phyloP scores from a whole-genome alignment of 2,888 invertebrate genomes.

The Ormyrus nitidulus region DNA sequence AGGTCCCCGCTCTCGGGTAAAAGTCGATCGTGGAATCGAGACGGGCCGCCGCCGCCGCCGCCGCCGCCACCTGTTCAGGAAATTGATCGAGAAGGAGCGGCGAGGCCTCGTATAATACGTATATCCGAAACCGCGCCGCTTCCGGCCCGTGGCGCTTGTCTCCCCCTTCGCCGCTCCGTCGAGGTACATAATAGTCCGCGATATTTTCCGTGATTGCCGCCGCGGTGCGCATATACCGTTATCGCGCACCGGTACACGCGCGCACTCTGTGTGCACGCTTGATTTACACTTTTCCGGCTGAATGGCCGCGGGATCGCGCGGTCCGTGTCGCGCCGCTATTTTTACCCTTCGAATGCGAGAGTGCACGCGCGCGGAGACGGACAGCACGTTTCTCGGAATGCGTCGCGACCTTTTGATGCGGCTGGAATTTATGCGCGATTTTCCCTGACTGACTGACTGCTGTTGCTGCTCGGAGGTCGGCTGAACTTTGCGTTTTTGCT shows the following conservation, averaged over 20 bases:
- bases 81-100: slow-evolving; percentile 46
- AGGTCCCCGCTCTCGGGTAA: background rate
- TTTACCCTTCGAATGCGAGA: background rate
- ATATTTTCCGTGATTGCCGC: background rate
- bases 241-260: background rate
- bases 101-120: slow-evolving; percentile 13
- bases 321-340: background rate
- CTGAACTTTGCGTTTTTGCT: too few relatives aligned
- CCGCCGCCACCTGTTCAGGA: slow-evolving; percentile 54
- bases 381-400: too few relatives aligned
- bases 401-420: too few relatives aligned
- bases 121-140: slow-evolving; percentile 30
- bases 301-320: background rate
- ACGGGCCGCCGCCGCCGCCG: too few relatives aligned
- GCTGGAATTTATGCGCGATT: too few relatives aligned
- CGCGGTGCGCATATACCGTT: background rate
- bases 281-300: slow-evolving; percentile 44
- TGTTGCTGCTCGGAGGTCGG: too few relatives aligned
- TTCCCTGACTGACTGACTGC: too few relatives aligned
- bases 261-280: background rate
- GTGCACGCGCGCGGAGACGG: too few relatives aligned
- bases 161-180: background rate
- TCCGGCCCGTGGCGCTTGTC: too few relatives aligned
- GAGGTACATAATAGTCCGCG: too few relatives aligned
- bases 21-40: slow-evolving; percentile 9